Base-by-base conservation (phyloP, 2,888 invertebrate genomes). In the Drosophila seclusa region DNA sequence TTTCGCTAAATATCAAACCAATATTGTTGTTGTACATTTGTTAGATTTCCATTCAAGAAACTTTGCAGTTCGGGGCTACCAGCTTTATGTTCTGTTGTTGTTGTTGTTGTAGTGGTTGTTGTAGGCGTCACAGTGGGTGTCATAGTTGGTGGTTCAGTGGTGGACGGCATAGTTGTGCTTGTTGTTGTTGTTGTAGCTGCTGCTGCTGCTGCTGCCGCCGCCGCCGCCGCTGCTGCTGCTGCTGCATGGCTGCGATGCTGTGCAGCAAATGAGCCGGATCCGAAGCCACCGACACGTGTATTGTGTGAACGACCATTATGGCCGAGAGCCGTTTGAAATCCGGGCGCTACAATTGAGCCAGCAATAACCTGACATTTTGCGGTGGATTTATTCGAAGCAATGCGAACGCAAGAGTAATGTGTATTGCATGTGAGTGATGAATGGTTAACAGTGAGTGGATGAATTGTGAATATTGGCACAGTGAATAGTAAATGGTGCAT, bases 321-420 rank as follows among this genome's bases (percentile, higher is more conserved):
- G 68, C 92, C 88, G 61, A 92, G 82, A 45, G 91, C 92, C 69
- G 92, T 91, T 75, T 91, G 85, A 80, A 92, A 92, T 89, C 92
- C 92, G 53, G 92, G 92, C 66, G 92, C 92, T 66, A 92, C 91
- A 80, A 92, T 92, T 49, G 92, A 92, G 74, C 92, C 92, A 76
- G 92, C 92, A 75, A 92, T 91, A 75, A 92, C 90, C 92, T 92
- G 60, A 62, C 80, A 64, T 63, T 57, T 45, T 54, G 29, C 21
- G 24, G 73, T 61, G 52, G 62, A 57, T 68, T 73, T 78, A 72
- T 74, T 63, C 49, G 69, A 65, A 59, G 55, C 40, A 73, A 61
- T 53, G 63, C 59, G 48, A 61, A 52, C 60, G 57, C 45, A 50
- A 38, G 18, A 55, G 18, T 42, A 60, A 48, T 27, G 32, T 63